Percentiles rank a stretch among this genome's conserved stretches.
These are phyloP conservation scores for Kryptolebias ocellatus DNA, from an alignment of 2,797 vertebrate genomes.

Conservation along the genomic window DNA sequence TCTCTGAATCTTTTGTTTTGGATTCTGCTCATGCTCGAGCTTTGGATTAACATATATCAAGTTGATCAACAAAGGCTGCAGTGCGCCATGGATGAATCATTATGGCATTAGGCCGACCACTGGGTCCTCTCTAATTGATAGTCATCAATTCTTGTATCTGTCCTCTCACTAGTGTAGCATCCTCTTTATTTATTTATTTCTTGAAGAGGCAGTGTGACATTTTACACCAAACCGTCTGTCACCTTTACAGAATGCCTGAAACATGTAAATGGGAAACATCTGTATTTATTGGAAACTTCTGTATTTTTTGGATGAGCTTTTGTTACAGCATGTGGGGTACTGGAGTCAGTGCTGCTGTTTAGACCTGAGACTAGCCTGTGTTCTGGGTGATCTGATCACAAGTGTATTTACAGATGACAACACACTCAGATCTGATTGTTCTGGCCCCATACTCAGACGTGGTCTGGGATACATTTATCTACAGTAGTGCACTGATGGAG, in stretches of 20 bases:
- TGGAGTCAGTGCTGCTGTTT: slow-evolving; percentile 1
- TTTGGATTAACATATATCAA: slow-evolving; percentile 75
- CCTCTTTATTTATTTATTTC: slow-evolving; percentile 54
- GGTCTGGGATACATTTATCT: too few species aligned
- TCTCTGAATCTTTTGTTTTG: slow-evolving; percentile 54
- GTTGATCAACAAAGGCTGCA: slow-evolving; percentile 73
- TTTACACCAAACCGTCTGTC: slow-evolving; percentile 56
- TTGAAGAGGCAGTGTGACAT: slow-evolving; percentile 46
- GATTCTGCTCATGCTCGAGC: slow-evolving; percentile 67
- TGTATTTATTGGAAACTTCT: slow-evolving; percentile 5
- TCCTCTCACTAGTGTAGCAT: slow-evolving; percentile 49
- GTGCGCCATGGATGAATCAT: slow-evolving; percentile 69
- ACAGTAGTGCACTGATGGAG: too few species aligned
- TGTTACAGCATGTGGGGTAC: slow-evolving; percentile 8
- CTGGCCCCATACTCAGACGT: too few species aligned
- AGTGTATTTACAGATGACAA: not conserved
- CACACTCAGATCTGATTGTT: not conserved
- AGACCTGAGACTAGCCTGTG: not conserved
- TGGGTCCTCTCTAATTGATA: slow-evolving; percentile 73
- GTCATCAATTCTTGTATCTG: slow-evolving; percentile 70
- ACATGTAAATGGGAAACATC: slow-evolving; percentile 42
- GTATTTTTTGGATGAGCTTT: slow-evolving; percentile 18
- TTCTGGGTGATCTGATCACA: not conserved
- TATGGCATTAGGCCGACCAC: slow-evolving; percentile 65
- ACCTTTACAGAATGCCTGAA: slow-evolving; percentile 41